These are phyloP conservation scores for Pollenia angustigena DNA, from an alignment of 2,888 invertebrate genomes.

Conservation along the genomic window DNA sequence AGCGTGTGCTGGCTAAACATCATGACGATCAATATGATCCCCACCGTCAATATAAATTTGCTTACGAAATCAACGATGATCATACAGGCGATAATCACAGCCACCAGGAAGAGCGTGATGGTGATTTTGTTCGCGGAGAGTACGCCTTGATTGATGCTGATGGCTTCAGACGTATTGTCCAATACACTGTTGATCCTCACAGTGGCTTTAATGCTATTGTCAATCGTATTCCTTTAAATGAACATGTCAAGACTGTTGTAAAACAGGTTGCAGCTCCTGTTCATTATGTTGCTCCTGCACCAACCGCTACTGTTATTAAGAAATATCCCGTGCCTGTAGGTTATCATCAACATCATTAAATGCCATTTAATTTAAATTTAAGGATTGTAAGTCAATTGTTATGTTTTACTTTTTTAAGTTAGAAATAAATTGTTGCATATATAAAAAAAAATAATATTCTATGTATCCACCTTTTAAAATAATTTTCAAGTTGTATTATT, in stretches of 20 bases:
- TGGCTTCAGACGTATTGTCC: constrained; percentile 79
- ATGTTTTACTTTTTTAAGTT: constrained; percentile 12
- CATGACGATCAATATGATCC: constrained; percentile 80
- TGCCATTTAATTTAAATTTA: constrained; percentile 21
- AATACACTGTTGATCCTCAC: constrained; percentile 75
- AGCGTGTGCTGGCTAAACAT: constrained; percentile 77
- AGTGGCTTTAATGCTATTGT: constrained; percentile 77
- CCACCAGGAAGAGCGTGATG: constrained; percentile 82
- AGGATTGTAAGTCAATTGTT: constrained; percentile 2
- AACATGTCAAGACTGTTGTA: constrained; percentile 71
- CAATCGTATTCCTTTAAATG: constrained; percentile 75
- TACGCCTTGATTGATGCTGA: constrained; percentile 82
- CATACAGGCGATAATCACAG: constrained; percentile 81
- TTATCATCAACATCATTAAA: constrained; percentile 75
- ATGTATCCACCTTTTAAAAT: background rate
- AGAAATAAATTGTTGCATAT: constrained; percentile 56
- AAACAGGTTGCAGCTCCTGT: constrained; percentile 76
- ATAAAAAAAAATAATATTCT: constrained; percentile 20
- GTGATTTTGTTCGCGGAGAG: constrained; percentile 81
- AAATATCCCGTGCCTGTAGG: constrained; percentile 71
- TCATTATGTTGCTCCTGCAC: constrained; percentile 53
- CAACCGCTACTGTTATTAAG: constrained; percentile 49
- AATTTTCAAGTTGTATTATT: too few species aligned
- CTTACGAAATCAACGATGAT: constrained; percentile 80
- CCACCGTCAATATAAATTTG: constrained; percentile 80